These are phyloP conservation scores for Porites evermanni DNA, from an alignment of 92 coral and sea anemone genomes.

Conservation along the genomic window DNA sequence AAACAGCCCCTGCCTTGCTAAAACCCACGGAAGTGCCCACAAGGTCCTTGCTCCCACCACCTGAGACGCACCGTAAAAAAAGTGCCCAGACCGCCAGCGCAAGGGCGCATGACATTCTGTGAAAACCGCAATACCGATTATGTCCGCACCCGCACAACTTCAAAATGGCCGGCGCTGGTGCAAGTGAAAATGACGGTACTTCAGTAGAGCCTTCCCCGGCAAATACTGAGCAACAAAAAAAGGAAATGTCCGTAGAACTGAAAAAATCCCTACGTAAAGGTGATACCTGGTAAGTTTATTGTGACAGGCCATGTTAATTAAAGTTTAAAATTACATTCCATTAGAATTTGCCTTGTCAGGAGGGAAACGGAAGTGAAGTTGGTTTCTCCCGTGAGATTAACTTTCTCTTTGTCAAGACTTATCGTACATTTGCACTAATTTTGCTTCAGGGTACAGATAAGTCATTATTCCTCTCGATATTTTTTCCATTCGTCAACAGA, in stretches of 20 bases:
- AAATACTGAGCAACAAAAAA: constrained; percentile 77
- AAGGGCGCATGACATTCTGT: background rate
- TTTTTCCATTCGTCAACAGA: background rate
- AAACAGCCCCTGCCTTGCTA: too few relatives aligned
- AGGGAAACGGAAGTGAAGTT: constrained; percentile 59
- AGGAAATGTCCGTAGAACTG: constrained; percentile 65
- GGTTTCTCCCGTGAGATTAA: background rate
- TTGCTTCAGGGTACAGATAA: background rate
- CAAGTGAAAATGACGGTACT: constrained; percentile 4
- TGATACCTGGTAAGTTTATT: constrained; percentile 87
- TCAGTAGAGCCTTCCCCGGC: constrained; percentile 35
- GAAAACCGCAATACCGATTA: background rate
- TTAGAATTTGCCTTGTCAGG: background rate
- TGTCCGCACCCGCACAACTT: constrained; percentile 25
- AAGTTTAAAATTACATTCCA: background rate
- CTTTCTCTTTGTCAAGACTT: background rate
- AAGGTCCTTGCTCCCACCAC: too few relatives aligned
- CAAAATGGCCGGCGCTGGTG: constrained; percentile 46
- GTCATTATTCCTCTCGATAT: background rate
- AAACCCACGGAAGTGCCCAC: too few relatives aligned
- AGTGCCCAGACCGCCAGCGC: too few relatives aligned
- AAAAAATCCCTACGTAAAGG: constrained; percentile 80
- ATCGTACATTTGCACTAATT: too few relatives aligned
- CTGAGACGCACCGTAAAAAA: too few relatives aligned
- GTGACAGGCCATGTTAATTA: background rate